Conservation (phyloP, 2,113 vertebrate genomes). For the Sterna hirundo region DNA sequence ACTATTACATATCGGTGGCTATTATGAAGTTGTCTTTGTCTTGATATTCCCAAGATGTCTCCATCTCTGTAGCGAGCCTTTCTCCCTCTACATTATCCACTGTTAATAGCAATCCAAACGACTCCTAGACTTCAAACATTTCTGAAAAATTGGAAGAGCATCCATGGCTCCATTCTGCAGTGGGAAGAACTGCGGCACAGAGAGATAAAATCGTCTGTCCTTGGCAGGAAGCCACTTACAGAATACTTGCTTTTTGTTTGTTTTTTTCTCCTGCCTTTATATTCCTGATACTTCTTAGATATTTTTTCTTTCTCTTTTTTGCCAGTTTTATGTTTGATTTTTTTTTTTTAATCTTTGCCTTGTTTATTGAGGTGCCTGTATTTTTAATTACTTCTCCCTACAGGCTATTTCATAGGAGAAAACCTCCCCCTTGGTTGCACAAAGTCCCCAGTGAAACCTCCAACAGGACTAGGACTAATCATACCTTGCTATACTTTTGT, state of each 20-base stretch:
- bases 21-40: background rate
- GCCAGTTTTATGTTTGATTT: background rate
- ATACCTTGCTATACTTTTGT: background rate
- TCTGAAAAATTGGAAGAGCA: constrained; percentile 5
- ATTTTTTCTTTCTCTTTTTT: background rate
- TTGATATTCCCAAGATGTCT: background rate
- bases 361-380: background rate
- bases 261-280: background rate
- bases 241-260: constrained; percentile 8
- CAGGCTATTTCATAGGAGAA: background rate
- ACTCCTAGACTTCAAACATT: constrained; percentile 10
- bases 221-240: constrained; percentile 30
- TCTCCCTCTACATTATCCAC: background rate
- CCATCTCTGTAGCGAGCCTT: background rate
- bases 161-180: background rate
- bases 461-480: background rate
- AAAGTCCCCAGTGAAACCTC: background rate
- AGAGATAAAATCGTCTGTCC: constrained; percentile 23
- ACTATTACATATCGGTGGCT: background rate
- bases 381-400: background rate
- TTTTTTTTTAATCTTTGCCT: background rate
- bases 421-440: background rate
- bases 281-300: background rate
- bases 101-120: background rate
- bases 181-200: background rate